These are phyloP conservation scores for Vidua macroura DNA, from an alignment of 2,113 vertebrate species.

Conservation along the genomic window DNA sequence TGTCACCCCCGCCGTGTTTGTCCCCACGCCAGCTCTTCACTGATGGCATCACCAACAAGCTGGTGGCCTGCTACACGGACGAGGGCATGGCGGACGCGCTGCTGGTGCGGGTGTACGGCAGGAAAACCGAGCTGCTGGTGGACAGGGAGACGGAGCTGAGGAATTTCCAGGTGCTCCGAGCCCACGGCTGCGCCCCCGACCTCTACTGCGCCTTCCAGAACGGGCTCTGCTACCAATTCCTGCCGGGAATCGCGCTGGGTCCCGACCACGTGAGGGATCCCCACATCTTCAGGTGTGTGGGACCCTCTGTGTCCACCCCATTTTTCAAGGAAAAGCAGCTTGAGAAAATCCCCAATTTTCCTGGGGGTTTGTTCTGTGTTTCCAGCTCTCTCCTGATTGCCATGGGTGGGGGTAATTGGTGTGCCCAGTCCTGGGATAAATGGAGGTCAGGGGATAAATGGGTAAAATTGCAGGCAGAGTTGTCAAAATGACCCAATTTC, in stretches of 20 bases:
- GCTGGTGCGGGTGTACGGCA: conserved; percentile 91
- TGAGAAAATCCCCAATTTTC: not conserved
- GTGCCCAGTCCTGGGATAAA: not conserved
- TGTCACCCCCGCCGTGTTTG: not conserved
- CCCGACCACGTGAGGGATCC: conserved; percentile 88
- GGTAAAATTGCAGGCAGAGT: not conserved
- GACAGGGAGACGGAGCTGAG: conserved; percentile 93
- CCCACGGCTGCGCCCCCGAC: conserved; percentile 90
- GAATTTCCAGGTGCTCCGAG: conserved; percentile 93
- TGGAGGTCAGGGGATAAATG: not conserved
- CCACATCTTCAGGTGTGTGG: conserved; percentile 82
- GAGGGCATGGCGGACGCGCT: conserved; percentile 85
- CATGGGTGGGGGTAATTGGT: fast-evolving
- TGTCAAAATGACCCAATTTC: fast-evolving
- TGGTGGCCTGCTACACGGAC: conserved; percentile 90
- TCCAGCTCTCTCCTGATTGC: not conserved
- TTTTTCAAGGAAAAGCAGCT: not conserved
- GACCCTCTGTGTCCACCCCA: too few species aligned
- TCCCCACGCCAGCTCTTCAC: conserved; percentile 84
- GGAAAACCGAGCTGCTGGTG: conserved; percentile 92
- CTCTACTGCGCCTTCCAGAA: conserved; percentile 98
- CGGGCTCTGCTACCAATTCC: conserved; percentile 94
- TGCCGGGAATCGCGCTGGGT: conserved; percentile 88
- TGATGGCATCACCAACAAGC: conserved; percentile 96
- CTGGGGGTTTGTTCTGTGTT: not conserved